Conservation (phyloP, 2,113 vertebrate genomes). For the Arvicanthis niloticus region DNA sequence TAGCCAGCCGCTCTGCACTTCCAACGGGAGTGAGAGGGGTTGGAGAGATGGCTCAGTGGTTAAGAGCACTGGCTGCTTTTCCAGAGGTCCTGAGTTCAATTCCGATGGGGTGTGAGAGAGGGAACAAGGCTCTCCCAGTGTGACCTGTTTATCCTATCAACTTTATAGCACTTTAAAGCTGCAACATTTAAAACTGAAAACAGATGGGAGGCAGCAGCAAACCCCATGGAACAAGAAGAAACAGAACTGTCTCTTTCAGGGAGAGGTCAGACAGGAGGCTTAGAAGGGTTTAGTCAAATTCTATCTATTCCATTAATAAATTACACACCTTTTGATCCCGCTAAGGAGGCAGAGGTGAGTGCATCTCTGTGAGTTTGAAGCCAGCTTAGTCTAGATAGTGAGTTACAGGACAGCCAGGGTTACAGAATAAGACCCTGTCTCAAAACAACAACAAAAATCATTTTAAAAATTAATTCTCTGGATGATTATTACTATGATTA, state of each 20-base stretch:
- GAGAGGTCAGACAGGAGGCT: background rate
- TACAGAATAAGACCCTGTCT: background rate
- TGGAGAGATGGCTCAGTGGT: too few species aligned
- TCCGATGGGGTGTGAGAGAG: background rate
- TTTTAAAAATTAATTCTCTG: background rate
- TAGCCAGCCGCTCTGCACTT: background rate
- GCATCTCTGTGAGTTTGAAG: background rate
- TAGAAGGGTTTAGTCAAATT: background rate
- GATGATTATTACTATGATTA: background rate
- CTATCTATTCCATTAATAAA: slow-evolving; percentile 25
- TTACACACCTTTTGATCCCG: background rate
- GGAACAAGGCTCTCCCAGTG: slow-evolving; percentile 3
- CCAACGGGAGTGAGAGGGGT: background rate
- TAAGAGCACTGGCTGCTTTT: too few species aligned
- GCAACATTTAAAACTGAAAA: slow-evolving; percentile 25
- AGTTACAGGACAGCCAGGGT: background rate
- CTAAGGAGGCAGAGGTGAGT: background rate
- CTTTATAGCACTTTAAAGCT: slow-evolving; percentile 33
- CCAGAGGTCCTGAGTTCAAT: too few species aligned
- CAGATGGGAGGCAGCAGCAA: background rate
- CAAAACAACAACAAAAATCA: background rate
- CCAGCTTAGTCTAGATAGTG: background rate
- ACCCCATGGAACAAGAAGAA: background rate
- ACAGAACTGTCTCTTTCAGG: slow-evolving; percentile 14
- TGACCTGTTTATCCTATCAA: background rate